Conservation (phyloP, 2,113 vertebrate genomes). For the Pachyramphus minor region DNA sequence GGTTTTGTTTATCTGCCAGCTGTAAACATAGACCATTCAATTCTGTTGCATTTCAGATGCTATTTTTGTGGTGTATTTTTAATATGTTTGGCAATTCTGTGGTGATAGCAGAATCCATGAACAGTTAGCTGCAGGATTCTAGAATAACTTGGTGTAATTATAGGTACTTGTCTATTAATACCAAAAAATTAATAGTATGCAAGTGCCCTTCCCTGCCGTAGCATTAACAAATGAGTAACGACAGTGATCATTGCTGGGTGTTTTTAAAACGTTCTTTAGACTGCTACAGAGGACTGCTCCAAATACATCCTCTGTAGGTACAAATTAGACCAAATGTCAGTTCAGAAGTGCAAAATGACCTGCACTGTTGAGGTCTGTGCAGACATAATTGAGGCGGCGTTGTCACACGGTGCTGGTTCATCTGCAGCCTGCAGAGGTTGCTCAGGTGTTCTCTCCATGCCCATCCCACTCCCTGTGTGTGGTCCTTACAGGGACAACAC, state of each 20-base stretch:
- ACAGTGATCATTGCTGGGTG: not conserved
- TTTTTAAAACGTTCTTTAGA: not conserved
- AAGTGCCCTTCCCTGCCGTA: not conserved
- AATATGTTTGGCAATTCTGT: not conserved
- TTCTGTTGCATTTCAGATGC: conserved; percentile 2
- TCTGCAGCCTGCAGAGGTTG: not conserved
- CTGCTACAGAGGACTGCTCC: not conserved
- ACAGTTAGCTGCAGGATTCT: not conserved
- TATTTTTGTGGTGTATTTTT: conserved; percentile 32
- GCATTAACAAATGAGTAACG: not conserved
- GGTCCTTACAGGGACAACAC: not conserved
- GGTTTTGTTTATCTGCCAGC: conserved; percentile 50
- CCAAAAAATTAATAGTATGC: not conserved
- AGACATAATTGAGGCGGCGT: not conserved
- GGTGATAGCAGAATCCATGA: not conserved
- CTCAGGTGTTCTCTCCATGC: rapidly evolving
- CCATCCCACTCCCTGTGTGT: not conserved
- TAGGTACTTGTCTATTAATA: conserved; percentile 11
- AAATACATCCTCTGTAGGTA: not conserved
- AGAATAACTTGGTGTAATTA: conserved; percentile 9
- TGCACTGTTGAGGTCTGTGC: not conserved
- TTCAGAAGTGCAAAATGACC: not conserved
- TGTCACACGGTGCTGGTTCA: not conserved
- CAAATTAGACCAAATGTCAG: not conserved
- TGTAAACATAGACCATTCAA: conserved; percentile 37